Percentiles rank a stretch among this genome's conserved stretches.
These are phyloP conservation scores for Aspidiotus destructor DNA, from an alignment of 2,888 invertebrate genomes.

Conservation along the genomic window DNA sequence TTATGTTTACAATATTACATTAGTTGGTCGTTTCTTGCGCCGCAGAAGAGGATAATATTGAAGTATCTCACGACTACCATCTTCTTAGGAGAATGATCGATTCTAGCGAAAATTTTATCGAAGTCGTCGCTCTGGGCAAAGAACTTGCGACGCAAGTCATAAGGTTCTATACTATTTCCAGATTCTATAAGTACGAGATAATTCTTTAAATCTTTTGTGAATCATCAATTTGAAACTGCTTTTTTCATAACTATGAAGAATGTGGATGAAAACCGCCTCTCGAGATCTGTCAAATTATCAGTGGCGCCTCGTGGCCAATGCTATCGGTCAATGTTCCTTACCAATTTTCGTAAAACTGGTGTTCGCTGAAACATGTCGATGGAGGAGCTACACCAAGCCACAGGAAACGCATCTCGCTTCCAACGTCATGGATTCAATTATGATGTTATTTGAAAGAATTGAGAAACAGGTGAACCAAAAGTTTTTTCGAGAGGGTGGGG, in stretches of 20 bases:
- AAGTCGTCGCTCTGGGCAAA: slow-evolving; percentile 82
- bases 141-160: slow-evolving; percentile 89
- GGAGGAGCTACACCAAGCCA: slow-evolving; percentile 92
- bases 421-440: slow-evolving; percentile 93
- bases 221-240: not conserved
- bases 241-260: slow-evolving; percentile 44
- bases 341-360: slow-evolving; percentile 96
- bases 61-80: slow-evolving; percentile 78
- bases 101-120: slow-evolving; percentile 75
- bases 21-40: slow-evolving; percentile 86
- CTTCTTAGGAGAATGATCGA: slow-evolving; percentile 80
- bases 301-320: slow-evolving; percentile 88
- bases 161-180: slow-evolving; percentile 46
- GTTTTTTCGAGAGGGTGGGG: too few relatives aligned
- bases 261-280: slow-evolving; percentile 87
- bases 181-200: not conserved
- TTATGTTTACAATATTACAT: too few relatives aligned
- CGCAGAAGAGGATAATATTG: slow-evolving; percentile 73
- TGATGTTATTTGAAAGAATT: slow-evolving; percentile 90
- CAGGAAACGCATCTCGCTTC: slow-evolving; percentile 86
- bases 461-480: slow-evolving; percentile 64
- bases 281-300: slow-evolving; percentile 85
- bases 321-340: slow-evolving; percentile 82
- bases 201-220: not conserved
- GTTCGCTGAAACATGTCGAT: slow-evolving; percentile 92